These are phyloP conservation scores for Torymus texanus DNA, from an alignment of 2,888 invertebrate species.

Conservation along the genomic window DNA sequence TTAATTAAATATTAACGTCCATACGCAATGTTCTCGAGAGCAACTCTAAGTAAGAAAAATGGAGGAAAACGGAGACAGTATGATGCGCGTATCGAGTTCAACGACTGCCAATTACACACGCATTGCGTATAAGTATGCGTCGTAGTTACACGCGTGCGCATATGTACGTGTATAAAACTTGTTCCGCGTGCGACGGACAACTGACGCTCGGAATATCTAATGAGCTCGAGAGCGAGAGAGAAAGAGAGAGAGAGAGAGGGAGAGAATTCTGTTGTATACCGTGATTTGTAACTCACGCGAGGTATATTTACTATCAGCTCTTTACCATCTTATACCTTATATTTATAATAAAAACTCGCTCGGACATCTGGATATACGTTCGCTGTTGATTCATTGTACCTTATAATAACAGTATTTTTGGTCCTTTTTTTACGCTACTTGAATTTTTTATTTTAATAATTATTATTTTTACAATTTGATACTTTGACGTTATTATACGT, in stretches of 20 bases:
- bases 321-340: constrained; percentile 50
- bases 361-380: constrained; percentile 39
- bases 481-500: no score
- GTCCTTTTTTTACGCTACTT: no score
- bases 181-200: constrained; percentile 37
- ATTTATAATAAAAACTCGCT: constrained; percentile 56
- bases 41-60: constrained; percentile 8
- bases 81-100: constrained; percentile 52
- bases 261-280: constrained; percentile 41
- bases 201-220: constrained; percentile 48
- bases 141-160: constrained; percentile 18
- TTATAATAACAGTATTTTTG: no score
- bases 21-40: constrained; percentile 26
- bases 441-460: no score
- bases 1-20: constrained; percentile 51
- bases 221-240: constrained; percentile 34
- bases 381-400: constrained; percentile 7
- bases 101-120: constrained; percentile 53
- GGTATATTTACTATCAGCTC: constrained; percentile 49
- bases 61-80: constrained; percentile 12
- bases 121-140: constrained; percentile 35
- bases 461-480: no score
- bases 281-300: constrained; percentile 49
- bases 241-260: no score
- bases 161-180: constrained; percentile 38